Conservation (phyloP, 2,113 vertebrate genomes). For the Festucalex cinctus region DNA sequence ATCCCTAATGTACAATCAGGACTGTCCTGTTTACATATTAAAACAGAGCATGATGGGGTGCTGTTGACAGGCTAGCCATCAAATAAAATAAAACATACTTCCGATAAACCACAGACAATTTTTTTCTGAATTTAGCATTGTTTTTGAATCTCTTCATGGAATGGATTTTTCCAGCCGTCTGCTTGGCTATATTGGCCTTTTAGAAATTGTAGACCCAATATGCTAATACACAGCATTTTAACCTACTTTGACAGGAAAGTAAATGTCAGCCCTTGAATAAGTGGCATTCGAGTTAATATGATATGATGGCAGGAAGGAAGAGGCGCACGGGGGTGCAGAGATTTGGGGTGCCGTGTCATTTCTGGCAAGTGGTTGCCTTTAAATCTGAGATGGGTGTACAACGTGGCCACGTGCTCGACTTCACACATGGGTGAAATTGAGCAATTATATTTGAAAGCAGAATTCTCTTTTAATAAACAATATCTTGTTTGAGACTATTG, state of each 20-base stretch:
- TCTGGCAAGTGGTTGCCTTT: slow-evolving; percentile 24
- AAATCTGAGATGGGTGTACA: slow-evolving; percentile 29
- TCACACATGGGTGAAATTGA: slow-evolving; percentile 56
- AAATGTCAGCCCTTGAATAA: not conserved
- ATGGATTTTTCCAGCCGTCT: not conserved
- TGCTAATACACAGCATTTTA: not conserved
- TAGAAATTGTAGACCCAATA: not conserved
- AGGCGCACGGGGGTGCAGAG: not conserved
- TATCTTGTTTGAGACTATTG: slow-evolving; percentile 24
- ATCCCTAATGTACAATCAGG: too few relatives aligned
- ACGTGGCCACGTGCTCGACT: slow-evolving; percentile 39
- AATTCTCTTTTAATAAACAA: slow-evolving; percentile 40
- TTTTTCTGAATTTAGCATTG: not conserved
- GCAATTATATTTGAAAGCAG: slow-evolving; percentile 49
- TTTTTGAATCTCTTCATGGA: not conserved
- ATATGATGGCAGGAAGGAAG: slow-evolving; percentile 2
- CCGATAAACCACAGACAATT: not conserved
- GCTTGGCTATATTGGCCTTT: not conserved
- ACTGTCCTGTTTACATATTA: not conserved
- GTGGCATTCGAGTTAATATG: not conserved
- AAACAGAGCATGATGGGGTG: not conserved
- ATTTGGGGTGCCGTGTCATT: not conserved
- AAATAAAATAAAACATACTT: not conserved
- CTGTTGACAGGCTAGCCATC: not conserved
- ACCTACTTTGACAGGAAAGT: not conserved